Percentiles rank a stretch among this genome's conserved stretches.
phyloP scores from a whole-genome alignment of 2,797 vertebrate species.

The Gallinago stenura region DNA sequence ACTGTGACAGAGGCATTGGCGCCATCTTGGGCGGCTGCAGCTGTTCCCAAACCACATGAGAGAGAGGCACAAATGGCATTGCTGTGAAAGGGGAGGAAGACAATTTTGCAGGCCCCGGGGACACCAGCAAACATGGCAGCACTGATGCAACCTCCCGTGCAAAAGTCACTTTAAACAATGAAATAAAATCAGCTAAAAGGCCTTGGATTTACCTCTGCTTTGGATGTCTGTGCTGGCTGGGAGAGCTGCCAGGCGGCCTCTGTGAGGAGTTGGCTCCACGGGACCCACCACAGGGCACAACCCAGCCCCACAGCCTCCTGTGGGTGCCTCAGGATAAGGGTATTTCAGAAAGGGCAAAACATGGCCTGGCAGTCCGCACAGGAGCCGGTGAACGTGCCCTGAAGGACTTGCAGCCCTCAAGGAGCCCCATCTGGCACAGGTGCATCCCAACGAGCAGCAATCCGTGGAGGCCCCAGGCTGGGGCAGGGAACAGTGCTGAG shows the following conservation, averaged over 20 bases:
- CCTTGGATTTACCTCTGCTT: background rate
- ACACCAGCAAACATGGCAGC: background rate
- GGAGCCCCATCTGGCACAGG: background rate
- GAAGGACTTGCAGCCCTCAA: fast-evolving
- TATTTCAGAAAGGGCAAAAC: background rate
- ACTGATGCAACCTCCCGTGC: fast-evolving
- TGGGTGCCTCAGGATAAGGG: fast-evolving
- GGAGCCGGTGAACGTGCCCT: background rate
- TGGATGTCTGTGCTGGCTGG: fast-evolving
- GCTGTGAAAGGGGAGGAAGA: background rate
- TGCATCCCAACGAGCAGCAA: background rate
- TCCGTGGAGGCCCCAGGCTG: background rate
- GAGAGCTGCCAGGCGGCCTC: background rate
- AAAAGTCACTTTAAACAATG: fast-evolving
- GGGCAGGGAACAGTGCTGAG: fast-evolving
- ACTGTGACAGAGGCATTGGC: fast-evolving
- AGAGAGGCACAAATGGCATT: fast-evolving
- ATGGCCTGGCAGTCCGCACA: no score
- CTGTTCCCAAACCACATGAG: background rate
- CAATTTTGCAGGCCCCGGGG: fast-evolving
- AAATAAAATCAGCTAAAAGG: background rate
- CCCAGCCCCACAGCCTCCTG: fast-evolving
- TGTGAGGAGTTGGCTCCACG: background rate
- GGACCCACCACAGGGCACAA: fast-evolving
- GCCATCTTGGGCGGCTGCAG: background rate